A percentile compares a stretch with the other conserved stretches of the same genome.
Evolutionary conservation across 2,113 vertebrate genomes (phyloP).

Genomic region (Mobula hypostoma): DNA sequence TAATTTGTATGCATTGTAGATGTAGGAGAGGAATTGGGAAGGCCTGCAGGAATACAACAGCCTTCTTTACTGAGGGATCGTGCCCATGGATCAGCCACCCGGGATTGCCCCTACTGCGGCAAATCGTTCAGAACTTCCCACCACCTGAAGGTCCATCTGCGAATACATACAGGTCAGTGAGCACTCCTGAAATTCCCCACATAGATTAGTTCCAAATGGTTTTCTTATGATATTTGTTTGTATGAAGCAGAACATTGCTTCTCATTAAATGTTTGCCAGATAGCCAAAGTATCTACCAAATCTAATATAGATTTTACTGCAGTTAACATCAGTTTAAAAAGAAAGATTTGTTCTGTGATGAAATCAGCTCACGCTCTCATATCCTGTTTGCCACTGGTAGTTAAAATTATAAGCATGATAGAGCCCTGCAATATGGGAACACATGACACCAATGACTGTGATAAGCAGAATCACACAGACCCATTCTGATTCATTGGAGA

Average conservation of each 20-base stretch:
- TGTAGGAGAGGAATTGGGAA: conserved; percentile 86
- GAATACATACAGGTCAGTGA: conserved; percentile 96
- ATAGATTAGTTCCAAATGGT: not conserved
- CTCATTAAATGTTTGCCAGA: not conserved
- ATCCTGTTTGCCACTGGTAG: not conserved
- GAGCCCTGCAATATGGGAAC: not conserved
- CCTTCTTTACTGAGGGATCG: conserved; percentile 80
- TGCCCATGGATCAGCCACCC: conserved; percentile 83
- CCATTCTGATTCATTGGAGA: not conserved
- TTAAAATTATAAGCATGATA: not conserved
- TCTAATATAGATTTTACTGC: not conserved
- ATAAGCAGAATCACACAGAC: not conserved
- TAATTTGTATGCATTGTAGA: conserved; percentile 79
- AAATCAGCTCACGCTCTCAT: not conserved
- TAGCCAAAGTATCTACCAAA: not conserved
- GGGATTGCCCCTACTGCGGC: conserved; percentile 96
- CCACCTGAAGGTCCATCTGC: conserved; percentile 96
- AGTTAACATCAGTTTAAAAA: not conserved
- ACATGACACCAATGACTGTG: not conserved
- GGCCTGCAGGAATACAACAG: conserved; percentile 72
- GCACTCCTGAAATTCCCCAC: not conserved
- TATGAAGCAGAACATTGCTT: not conserved
- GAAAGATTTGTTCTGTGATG: not conserved
- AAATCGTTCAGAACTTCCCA: conserved; percentile 98
- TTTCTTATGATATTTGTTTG: not conserved